Conservation (phyloP, 1,140 invertebrate genomes). For the Eurosta solidaginis region DNA sequence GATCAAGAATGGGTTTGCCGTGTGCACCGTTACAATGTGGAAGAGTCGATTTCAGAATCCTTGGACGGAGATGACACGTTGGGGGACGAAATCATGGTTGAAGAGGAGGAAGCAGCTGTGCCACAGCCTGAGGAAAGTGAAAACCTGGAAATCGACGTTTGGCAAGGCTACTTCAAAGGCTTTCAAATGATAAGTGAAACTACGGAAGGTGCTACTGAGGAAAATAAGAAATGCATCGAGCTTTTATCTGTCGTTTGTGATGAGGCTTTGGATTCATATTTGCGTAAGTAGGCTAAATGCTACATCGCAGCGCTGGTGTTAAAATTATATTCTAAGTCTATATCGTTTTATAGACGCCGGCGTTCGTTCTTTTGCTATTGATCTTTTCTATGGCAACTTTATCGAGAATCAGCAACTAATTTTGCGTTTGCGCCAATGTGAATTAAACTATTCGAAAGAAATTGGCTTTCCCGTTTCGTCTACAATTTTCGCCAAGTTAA, state of each 20-base stretch:
- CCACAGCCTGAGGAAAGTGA: not conserved
- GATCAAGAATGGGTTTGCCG: not conserved
- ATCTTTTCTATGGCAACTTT: conserved; percentile 43
- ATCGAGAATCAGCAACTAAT: conserved; percentile 45
- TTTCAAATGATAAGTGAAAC: conserved; percentile 42
- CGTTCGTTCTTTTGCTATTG: conserved; percentile 46
- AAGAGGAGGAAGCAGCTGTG: not conserved
- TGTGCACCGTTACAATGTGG: not conserved
- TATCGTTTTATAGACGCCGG: conserved; percentile 38
- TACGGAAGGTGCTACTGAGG: conserved; percentile 33
- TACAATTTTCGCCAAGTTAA: conserved; percentile 47
- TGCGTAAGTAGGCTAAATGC: conserved; percentile 43
- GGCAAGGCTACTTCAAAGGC: conserved; percentile 46
- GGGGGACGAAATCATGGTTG: not conserved
- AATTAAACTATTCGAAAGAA: conserved; percentile 46
- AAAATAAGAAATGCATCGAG: conserved; percentile 46
- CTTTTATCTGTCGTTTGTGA: conserved; percentile 23
- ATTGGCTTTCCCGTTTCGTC: conserved; percentile 46
- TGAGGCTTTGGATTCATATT: conserved; percentile 35
- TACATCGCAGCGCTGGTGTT: not conserved
- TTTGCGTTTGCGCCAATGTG: conserved; percentile 45
- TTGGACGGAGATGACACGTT: not conserved
- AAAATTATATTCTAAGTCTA: not conserved
- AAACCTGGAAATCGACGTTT: conserved; percentile 22
- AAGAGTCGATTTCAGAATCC: not conserved